phyloP scores from a whole-genome alignment of 92 coral and sea anemone genomes.

The Galaxea fascicularis region DNA sequence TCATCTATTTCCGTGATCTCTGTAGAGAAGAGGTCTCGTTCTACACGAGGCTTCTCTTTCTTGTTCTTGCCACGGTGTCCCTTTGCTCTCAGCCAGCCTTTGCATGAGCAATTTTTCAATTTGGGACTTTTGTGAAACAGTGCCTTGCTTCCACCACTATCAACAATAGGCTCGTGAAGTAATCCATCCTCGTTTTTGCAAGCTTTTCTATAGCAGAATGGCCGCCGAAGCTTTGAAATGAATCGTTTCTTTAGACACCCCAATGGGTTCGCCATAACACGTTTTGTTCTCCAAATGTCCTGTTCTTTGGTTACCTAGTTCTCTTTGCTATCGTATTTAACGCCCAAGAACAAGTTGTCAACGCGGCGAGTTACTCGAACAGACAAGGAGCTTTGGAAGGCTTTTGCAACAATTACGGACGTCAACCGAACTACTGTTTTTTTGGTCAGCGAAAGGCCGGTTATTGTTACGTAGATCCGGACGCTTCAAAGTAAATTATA shows the following conservation, averaged over 20 bases:
- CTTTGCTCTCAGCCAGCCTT: neutral
- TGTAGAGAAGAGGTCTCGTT: neutral
- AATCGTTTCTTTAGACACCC: slow-evolving; percentile 20
- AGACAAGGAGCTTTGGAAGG: neutral
- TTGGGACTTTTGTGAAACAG: neutral
- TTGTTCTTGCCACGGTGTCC: neutral
- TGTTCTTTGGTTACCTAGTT: neutral
- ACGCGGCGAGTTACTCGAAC: neutral
- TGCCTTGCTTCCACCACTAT: neutral
- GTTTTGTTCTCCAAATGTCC: neutral
- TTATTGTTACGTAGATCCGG: slow-evolving; percentile 45
- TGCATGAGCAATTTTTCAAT: neutral
- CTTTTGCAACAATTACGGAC: neutral
- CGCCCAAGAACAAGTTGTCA: neutral
- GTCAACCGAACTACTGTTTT: neutral
- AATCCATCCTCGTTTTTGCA: slow-evolving; percentile 20
- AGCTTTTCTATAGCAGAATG: slow-evolving; percentile 6
- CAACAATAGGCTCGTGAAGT: slow-evolving; percentile 17
- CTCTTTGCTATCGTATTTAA: neutral
- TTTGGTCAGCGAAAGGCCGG: slow-evolving; percentile 7
- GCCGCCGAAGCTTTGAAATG: slow-evolving; percentile 23
- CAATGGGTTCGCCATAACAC: slow-evolving; percentile 3
- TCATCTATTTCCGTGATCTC: neutral
- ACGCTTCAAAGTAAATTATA: neutral
- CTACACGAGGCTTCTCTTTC: neutral